Percentiles rank a stretch among this genome's conserved stretches.
Conservation (phyloP, 2,113 vertebrate species). For the Halcyon senegalensis region DNA sequence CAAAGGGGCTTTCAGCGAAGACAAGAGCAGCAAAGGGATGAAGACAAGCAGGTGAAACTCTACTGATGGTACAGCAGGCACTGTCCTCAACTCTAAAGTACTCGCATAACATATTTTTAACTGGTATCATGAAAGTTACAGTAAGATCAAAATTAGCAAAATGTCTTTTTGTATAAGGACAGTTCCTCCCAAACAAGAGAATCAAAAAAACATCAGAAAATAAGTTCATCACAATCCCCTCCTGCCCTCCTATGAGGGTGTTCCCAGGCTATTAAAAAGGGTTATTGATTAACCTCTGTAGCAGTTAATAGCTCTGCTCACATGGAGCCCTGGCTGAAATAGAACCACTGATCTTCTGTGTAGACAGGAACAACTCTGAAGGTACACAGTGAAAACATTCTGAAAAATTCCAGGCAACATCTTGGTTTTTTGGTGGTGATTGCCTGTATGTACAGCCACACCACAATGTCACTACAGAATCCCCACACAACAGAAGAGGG, state of each 20-base stretch:
- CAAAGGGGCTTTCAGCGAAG: not conserved
- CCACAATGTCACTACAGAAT: not conserved
- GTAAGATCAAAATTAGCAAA: not conserved
- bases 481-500: not conserved
- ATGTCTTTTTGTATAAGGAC: rapidly evolving
- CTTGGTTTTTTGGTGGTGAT: not conserved
- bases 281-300: not conserved
- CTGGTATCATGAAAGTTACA: not conserved
- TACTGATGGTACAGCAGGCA: not conserved
- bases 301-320: not conserved
- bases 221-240: not conserved
- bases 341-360: not conserved
- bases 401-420: not conserved
- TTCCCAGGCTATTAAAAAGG: not conserved
- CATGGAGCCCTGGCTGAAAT: rapidly evolving
- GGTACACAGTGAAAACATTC: not conserved
- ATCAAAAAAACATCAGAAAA: not conserved
- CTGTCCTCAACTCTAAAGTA: not conserved
- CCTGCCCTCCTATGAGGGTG: rapidly evolving
- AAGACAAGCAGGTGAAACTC: not conserved
- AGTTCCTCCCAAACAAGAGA: not conserved
- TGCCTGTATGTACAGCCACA: not conserved
- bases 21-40: not conserved
- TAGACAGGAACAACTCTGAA: rapidly evolving
- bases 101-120: not conserved